Evolutionary conservation across 2,113 vertebrate species (phyloP).

Genomic region (Neolamprologus kungweensis): DNA sequence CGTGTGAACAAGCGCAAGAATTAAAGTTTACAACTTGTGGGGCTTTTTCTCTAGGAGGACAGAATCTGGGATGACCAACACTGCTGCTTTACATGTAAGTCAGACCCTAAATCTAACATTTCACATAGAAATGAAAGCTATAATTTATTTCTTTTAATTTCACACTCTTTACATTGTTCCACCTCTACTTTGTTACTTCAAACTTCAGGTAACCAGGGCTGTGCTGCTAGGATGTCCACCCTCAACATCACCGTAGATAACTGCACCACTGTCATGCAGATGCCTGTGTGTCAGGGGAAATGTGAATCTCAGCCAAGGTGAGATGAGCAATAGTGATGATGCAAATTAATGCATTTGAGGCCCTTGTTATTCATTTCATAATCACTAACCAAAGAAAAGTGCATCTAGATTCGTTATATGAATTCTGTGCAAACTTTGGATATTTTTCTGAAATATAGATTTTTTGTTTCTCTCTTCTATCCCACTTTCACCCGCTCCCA

Average conservation of each 20-base stretch:
- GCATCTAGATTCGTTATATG: neutral
- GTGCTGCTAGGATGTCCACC: slow-evolving; percentile 16
- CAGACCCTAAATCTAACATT: neutral
- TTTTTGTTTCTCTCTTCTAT: neutral
- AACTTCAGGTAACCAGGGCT: slow-evolving; percentile 42
- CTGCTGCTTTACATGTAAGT: slow-evolving; percentile 60
- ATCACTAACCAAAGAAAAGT: neutral
- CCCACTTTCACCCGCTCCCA: neutral
- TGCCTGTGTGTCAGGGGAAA: slow-evolving; percentile 53
- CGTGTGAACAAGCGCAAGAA: rapidly evolving
- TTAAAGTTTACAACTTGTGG: neutral
- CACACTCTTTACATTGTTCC: neutral
- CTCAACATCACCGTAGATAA: slow-evolving; percentile 6
- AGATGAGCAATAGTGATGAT: neutral
- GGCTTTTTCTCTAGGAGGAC: slow-evolving; percentile 24
- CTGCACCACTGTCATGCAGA: slow-evolving; percentile 15
- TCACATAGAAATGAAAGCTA: neutral
- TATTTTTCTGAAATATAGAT: neutral
- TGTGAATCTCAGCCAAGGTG: slow-evolving; percentile 47
- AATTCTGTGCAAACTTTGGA: neutral
- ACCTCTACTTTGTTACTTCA: neutral
- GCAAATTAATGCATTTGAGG: neutral
- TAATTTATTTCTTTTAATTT: neutral
- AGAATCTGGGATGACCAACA: slow-evolving; percentile 49
- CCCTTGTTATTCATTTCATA: neutral